These are phyloP conservation scores for Ormyrus rosae DNA, from an alignment of 2,888 invertebrate species.

Conservation along the genomic window DNA sequence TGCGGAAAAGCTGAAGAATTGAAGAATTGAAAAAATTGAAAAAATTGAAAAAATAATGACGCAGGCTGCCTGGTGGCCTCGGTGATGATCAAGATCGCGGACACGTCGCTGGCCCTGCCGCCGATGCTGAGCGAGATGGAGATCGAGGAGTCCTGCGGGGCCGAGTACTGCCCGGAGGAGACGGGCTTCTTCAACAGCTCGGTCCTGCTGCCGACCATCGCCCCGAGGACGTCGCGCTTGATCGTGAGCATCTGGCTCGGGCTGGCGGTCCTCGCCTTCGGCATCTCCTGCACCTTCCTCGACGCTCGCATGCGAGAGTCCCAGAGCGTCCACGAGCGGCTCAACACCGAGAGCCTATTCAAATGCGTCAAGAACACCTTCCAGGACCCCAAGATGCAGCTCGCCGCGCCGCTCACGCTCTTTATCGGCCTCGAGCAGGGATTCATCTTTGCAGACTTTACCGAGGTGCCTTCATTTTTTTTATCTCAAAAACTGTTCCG, in stretches of 20 bases:
- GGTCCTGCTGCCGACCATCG: slow-evolving; percentile 63
- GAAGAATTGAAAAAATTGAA: too few species aligned
- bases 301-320: slow-evolving; percentile 71
- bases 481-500: not conserved
- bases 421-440: slow-evolving; percentile 91
- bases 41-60: not conserved
- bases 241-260: slow-evolving; percentile 71
- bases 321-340: slow-evolving; percentile 58
- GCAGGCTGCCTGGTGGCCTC: slow-evolving; percentile 70
- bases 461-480: slow-evolving; percentile 78
- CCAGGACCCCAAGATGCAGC: slow-evolving; percentile 81
- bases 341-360: slow-evolving; percentile 66
- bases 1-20: too few species aligned
- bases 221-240: slow-evolving; percentile 65
- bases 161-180: slow-evolving; percentile 71
- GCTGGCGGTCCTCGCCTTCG: slow-evolving; percentile 68
- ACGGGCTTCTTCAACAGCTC: slow-evolving; percentile 50
- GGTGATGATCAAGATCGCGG: slow-evolving; percentile 67
- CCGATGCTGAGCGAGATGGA: slow-evolving; percentile 59
- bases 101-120: slow-evolving; percentile 55
- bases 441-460: slow-evolving; percentile 89
- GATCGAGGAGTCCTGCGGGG: slow-evolving; percentile 68
- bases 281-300: slow-evolving; percentile 71
- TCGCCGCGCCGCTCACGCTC: slow-evolving; percentile 86
- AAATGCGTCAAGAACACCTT: slow-evolving; percentile 78